Evolutionary conservation across 2,113 vertebrate genomes (phyloP).

Genomic region (Pseudolaguvia tuberculata): DNA sequence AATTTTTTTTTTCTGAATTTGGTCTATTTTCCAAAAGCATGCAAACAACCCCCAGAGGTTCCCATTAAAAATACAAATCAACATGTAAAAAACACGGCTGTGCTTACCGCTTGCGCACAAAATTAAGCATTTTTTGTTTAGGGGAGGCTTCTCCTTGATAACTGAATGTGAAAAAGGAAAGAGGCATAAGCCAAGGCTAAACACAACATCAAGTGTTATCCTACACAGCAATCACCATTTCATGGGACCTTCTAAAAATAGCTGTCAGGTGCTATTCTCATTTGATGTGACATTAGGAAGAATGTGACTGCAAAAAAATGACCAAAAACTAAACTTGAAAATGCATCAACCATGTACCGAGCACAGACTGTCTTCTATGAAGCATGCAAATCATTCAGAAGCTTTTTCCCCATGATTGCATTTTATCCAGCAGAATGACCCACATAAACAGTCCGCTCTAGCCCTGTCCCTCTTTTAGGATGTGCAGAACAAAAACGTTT

Average conservation of each 20-base stretch:
- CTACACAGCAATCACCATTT: conserved; percentile 35
- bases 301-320: conserved; percentile 8
- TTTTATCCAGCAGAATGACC: conserved; percentile 8
- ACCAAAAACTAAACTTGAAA: background rate
- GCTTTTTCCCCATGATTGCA: conserved; percentile 15
- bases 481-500: conserved; percentile 23
- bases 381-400: conserved; percentile 23
- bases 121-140: conserved; percentile 75
- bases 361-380: conserved; percentile 24
- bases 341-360: conserved; percentile 2
- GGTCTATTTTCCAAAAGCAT: conserved; percentile 31
- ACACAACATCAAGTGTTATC: conserved; percentile 41
- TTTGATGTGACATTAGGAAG: conserved; percentile 15
- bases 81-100: conserved; percentile 50
- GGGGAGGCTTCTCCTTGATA: conserved; percentile 70
- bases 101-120: conserved; percentile 75
- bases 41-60: conserved; percentile 43
- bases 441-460: conserved; percentile 16
- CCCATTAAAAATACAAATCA: conserved; percentile 46
- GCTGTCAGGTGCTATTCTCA: conserved; percentile 5
- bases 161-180: conserved; percentile 70
- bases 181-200: conserved; percentile 46
- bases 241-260: conserved; percentile 13
- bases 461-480: background rate
- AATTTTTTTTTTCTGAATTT: conserved; percentile 28